phyloP scores from a whole-genome alignment of 2,797 vertebrate species.

The Coracias cyanogaster region DNA sequence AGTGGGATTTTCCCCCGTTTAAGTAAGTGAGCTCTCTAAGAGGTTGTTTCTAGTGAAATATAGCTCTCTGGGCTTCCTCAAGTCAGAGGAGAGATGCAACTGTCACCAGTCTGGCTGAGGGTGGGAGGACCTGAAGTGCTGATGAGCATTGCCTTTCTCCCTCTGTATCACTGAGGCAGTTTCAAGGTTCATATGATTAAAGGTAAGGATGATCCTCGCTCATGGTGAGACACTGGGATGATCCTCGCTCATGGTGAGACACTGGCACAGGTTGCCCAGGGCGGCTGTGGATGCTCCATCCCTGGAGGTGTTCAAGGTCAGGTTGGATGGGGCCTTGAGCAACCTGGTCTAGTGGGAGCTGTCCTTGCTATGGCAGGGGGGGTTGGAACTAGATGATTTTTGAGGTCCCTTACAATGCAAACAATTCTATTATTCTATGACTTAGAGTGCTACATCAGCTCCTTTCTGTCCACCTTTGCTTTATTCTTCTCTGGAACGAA shows the following conservation, averaged over 20 bases:
- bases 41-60: neutral
- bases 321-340: no score
- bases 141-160: neutral
- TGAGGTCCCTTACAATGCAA: no score
- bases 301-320: no score
- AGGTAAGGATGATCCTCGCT: neutral
- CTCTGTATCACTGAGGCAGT: neutral
- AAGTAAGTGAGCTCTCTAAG: neutral
- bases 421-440: no score
- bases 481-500: neutral
- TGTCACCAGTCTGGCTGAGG: neutral
- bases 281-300: no score
- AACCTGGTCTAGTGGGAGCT: no score
- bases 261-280: no score
- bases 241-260: neutral
- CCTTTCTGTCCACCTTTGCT: neutral
- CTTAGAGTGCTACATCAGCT: neutral
- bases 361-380: no score
- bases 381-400: no score
- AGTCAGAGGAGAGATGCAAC: neutral
- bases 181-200: accelerated
- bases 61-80: neutral
- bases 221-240: no score
- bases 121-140: neutral
- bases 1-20: neutral